A percentile compares a stretch with the other conserved stretches of the same genome.
These are phyloP conservation scores for Odocoileus hemionus DNA, from an alignment of 2,113 vertebrate species.

Conservation along the genomic window DNA sequence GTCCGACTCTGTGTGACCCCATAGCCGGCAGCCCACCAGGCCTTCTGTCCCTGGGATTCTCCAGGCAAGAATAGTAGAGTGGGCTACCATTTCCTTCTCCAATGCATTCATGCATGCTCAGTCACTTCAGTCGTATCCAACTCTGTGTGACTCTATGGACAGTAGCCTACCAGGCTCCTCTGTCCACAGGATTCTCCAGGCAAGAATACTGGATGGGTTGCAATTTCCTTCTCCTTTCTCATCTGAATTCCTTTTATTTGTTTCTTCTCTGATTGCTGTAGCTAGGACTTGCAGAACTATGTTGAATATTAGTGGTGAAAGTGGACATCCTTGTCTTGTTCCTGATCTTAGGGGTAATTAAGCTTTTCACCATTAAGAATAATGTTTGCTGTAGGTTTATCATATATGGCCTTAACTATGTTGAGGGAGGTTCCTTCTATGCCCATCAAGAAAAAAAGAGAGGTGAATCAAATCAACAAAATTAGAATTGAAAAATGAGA, in stretches of 20 bases:
- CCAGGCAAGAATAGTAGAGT: no score
- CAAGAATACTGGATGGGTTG: not conserved
- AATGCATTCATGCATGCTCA: not conserved
- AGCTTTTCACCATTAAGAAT: not conserved
- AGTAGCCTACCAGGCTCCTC: not conserved
- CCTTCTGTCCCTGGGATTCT: no score
- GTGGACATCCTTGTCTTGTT: not conserved
- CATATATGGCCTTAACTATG: not conserved
- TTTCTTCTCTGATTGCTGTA: not conserved
- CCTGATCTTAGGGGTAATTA: not conserved
- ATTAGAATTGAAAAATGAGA: not conserved
- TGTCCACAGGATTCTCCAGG: not conserved
- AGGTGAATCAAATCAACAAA: not conserved
- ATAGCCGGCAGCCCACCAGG: no score
- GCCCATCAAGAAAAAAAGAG: not conserved
- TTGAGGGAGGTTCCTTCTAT: not conserved
- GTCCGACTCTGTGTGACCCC: no score
- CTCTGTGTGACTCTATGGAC: not conserved
- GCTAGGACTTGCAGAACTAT: not conserved
- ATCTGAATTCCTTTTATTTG: not conserved
- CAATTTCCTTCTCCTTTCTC: not conserved
- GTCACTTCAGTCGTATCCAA: not conserved
- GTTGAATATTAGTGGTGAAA: not conserved
- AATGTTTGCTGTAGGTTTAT: not conserved
- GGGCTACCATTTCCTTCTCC: no score